phyloP scores from a whole-genome alignment of 2,113 vertebrate species.

The Semnornis frantzii region DNA sequence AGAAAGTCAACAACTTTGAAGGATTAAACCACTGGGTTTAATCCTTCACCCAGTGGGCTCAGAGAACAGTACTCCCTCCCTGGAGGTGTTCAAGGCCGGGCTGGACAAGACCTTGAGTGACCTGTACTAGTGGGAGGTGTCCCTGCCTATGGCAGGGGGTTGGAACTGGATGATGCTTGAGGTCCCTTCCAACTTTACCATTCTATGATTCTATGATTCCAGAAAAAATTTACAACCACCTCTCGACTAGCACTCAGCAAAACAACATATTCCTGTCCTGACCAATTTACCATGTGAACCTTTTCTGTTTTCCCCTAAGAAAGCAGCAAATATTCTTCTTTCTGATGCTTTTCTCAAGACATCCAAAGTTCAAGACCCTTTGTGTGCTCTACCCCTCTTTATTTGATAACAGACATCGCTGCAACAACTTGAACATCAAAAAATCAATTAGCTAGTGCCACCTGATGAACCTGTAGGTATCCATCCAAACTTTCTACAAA shows the following conservation, averaged over 20 bases:
- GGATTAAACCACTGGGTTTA: too few species aligned
- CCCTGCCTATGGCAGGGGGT: too few species aligned
- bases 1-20: too few species aligned
- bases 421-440: neutral
- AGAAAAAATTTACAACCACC: neutral
- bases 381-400: neutral
- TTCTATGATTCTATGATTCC: too few species aligned
- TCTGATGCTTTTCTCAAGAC: neutral
- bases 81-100: too few species aligned
- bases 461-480: neutral
- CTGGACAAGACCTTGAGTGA: too few species aligned
- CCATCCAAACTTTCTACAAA: neutral
- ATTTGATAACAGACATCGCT: neutral
- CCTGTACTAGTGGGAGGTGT: too few species aligned
- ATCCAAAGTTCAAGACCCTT: neutral
- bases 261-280: accelerated
- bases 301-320: neutral
- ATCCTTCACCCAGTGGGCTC: too few species aligned
- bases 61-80: too few species aligned
- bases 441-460: neutral
- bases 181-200: too few species aligned
- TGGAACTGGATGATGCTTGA: too few species aligned
- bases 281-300: neutral
- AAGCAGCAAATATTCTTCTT: neutral
- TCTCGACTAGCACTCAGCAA: neutral